phyloP scores from a whole-genome alignment of 2,113 vertebrate genomes.

The Theristicus caerulescens region DNA sequence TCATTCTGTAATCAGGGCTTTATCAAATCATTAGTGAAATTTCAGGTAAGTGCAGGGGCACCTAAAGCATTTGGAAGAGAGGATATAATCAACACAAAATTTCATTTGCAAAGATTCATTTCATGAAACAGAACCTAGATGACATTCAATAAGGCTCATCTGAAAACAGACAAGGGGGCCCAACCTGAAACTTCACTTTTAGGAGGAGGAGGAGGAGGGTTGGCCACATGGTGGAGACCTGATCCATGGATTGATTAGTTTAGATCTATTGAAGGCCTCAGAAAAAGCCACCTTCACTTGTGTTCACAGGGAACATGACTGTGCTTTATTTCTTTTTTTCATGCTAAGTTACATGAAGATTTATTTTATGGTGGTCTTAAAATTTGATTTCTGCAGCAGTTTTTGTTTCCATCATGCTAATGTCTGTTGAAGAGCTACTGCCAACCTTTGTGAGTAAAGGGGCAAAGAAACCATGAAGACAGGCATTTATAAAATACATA shows the following conservation, averaged over 20 bases:
- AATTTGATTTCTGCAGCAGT: background rate
- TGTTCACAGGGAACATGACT: background rate
- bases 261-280: background rate
- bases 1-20: background rate
- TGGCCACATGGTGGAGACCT: background rate
- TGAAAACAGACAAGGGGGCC: background rate
- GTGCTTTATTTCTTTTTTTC: background rate
- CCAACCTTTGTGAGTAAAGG: background rate
- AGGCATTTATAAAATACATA: background rate
- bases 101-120: background rate
- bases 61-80: background rate
- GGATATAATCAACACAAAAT: background rate
- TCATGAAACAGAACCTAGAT: background rate
- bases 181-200: background rate
- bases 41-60: background rate
- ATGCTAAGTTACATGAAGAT: background rate
- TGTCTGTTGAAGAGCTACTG: fast-evolving
- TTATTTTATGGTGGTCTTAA: background rate
- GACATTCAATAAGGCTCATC: background rate
- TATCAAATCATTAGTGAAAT: background rate
- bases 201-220: background rate
- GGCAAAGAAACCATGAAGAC: background rate
- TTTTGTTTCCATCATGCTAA: background rate
- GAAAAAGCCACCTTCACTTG: background rate
- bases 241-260: background rate